Evolutionary conservation across 1,140 invertebrate genomes (phyloP), one percentile per base, ranked within the genome.

Genomic region (Atta colombica): DNA sequence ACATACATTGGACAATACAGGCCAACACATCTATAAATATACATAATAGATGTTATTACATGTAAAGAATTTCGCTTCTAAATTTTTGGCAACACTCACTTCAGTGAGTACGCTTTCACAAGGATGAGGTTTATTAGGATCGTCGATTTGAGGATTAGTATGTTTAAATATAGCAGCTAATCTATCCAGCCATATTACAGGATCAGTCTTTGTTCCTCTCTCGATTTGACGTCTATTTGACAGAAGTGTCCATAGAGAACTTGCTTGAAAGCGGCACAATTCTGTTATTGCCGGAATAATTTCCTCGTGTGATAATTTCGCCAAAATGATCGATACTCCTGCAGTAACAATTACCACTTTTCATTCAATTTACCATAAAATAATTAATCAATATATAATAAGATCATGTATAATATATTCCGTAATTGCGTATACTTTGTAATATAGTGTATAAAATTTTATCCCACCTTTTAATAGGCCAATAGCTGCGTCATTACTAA

Each of bases 181-280:
- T 91, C 99, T 96, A 96, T 99, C 99, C 60, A 99, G 95, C 98
- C 98, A 99, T 84, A 98, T 95, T 28, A 97, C 97, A n/a, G 99
- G 99, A 96, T 99, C 98, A 55, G 95, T 96, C 90, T 97, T 96
- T 16, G 94, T 95, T 72, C 95, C 95, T 92, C 93, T 92, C 51
- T 93, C 92, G 7, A 95, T 86, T 3, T 94, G 93, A 35, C 93
- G 87, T 90, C 93, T 94, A 51, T 95, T 94, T 88, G 97, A 95
- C 66, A 97, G 94, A 82, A 98, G 93, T 87, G 96, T 91, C 87
- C 96, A 95, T 31, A 98, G 93, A 6, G 97, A 97, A 72, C 95
- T 96, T n/a, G 97, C 95, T 94, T 98, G 98, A 89, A 98, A 96
- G 78, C 96, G 96, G 92, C 98, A 98, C 35, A 99, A 96, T 93